Conservation (phyloP, 1,140 invertebrate species). For the Acromyrmex echinatior region DNA sequence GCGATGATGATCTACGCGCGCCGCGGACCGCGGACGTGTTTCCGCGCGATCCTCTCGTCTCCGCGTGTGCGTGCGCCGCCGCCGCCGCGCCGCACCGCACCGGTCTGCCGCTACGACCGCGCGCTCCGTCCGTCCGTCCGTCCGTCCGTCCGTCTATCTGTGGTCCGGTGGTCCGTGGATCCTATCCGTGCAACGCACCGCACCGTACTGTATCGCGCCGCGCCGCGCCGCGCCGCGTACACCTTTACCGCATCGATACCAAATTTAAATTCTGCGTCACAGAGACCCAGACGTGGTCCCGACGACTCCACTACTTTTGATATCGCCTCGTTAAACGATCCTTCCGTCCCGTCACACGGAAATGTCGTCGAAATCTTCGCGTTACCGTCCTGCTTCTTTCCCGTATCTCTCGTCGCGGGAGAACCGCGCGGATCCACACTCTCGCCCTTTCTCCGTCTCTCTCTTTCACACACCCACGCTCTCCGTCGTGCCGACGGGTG, state of each 20-base stretch:
- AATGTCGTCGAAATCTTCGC: neutral
- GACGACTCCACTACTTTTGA: neutral
- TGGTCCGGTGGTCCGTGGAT: too few relatives aligned
- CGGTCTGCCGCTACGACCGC: neutral
- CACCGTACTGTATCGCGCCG: too few relatives aligned
- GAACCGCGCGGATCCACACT: conserved; percentile 17
- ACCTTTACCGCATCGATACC: neutral
- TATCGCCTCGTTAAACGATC: neutral
- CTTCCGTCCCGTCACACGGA: neutral
- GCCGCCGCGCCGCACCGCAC: conserved; percentile 23
- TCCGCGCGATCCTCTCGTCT: neutral
- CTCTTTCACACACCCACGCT: neutral
- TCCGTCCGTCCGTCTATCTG: neutral
- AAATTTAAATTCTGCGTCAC: conserved; percentile 52
- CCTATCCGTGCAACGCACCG: neutral
- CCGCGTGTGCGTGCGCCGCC: conserved; percentile 2
- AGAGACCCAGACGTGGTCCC: neutral
- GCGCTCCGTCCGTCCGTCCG: neutral
- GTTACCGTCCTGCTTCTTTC: neutral
- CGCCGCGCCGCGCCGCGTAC: too few relatives aligned
- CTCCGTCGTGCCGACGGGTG: neutral
- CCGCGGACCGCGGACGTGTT: conserved; percentile 24
- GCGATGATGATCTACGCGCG: conserved; percentile 5
- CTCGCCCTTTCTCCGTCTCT: conserved; percentile 26
- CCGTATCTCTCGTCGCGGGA: neutral